Evolutionary conservation across 2,113 vertebrate species (phyloP).

Genomic region (Pogona vitticeps): DNA sequence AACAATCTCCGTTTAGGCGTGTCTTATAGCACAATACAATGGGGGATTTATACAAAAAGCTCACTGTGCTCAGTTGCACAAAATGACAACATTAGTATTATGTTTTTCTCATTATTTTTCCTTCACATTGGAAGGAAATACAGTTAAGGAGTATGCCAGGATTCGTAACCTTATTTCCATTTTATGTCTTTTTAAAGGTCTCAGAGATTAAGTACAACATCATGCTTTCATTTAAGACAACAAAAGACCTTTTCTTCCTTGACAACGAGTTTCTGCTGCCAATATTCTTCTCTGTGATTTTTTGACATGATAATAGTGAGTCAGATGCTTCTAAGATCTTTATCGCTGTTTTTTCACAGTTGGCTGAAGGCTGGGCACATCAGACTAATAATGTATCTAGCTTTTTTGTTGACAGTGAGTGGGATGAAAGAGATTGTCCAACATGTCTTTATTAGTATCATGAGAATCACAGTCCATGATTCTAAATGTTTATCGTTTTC

Average conservation of each 20-base stretch:
- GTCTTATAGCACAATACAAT: background rate
- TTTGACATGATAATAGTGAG: background rate
- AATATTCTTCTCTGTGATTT: background rate
- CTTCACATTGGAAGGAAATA: background rate
- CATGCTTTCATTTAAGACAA: background rate
- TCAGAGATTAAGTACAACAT: background rate
- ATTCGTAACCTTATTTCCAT: background rate
- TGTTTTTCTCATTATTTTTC: background rate
- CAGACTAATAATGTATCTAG: background rate
- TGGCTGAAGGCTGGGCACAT: slow-evolving; percentile 22
- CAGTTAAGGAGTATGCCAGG: background rate
- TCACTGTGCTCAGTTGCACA: background rate
- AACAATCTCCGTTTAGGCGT: background rate
- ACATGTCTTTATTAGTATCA: background rate
- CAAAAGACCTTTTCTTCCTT: background rate
- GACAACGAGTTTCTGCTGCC: background rate
- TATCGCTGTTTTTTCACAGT: background rate
- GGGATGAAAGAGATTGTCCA: slow-evolving; percentile 13
- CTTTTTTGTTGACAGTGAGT: background rate
- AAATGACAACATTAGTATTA: background rate
- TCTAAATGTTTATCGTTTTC: slow-evolving; percentile 2
- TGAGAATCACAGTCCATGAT: background rate
- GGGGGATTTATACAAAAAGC: background rate
- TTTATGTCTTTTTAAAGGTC: background rate
- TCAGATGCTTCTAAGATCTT: slow-evolving; percentile 4